These are phyloP conservation scores for Australoheros scitulus DNA, from an alignment of 2,113 vertebrate species.

Conservation along the genomic window DNA sequence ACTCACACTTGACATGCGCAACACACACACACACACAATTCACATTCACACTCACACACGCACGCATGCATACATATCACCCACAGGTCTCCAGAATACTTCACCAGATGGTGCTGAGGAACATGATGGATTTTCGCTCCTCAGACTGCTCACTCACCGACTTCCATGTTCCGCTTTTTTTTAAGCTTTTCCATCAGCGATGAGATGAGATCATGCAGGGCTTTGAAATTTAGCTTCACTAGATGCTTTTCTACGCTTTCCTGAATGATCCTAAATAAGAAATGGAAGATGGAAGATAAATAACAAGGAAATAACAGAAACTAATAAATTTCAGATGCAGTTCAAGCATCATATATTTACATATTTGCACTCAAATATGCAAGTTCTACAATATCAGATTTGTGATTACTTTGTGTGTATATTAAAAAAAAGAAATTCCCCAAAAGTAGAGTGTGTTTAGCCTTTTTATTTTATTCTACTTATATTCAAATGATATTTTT, in stretches of 20 bases:
- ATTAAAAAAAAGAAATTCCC: too few relatives aligned
- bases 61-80: conserved; percentile 28
- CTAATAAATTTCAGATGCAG: not conserved
- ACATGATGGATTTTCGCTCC: conserved; percentile 24
- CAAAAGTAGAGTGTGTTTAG: accelerated
- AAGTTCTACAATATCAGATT: not conserved
- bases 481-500: not conserved
- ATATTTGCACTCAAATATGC: not conserved
- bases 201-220: not conserved
- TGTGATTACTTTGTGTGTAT: not conserved
- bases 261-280: too few relatives aligned
- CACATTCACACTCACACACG: not conserved
- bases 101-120: conserved; percentile 69
- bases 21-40: conserved; percentile 19
- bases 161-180: not conserved
- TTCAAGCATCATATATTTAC: too few relatives aligned
- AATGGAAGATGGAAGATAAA: not conserved
- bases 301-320: not conserved
- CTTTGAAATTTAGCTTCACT: not conserved
- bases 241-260: too few relatives aligned
- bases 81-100: conserved; percentile 56
- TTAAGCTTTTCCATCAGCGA: not conserved
- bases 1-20: conserved; percentile 21
- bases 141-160: conserved; percentile 20
- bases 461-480: not conserved